Percentiles rank a stretch among this genome's conserved stretches.
Conservation (phyloP, 2,888 invertebrate genomes). For the Alsophila aescularia region DNA sequence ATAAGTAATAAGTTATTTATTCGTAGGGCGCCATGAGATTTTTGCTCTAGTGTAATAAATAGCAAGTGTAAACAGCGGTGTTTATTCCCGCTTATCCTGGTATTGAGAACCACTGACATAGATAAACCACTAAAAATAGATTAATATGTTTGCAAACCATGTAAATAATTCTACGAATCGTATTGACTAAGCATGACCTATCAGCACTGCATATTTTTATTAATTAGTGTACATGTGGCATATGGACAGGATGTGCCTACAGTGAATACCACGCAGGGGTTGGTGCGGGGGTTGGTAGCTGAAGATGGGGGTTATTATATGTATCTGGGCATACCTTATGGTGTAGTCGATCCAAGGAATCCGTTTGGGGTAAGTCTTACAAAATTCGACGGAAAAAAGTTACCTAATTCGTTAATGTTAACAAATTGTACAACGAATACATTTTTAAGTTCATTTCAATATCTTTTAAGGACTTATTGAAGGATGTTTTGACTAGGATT, state of each 20-base stretch:
- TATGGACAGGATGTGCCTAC: conserved; percentile 6
- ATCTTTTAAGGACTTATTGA: no score
- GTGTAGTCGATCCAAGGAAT: conserved; percentile 39
- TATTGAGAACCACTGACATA: not conserved
- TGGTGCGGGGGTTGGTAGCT: conserved; percentile 39
- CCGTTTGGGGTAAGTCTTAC: conserved; percentile 49
- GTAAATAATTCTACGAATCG: not conserved
- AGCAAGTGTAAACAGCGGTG: no score
- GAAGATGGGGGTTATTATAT: conserved; percentile 42
- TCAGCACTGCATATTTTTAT: not conserved
- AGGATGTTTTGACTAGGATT: no score
- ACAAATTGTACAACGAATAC: no score
- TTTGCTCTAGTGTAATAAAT: no score
- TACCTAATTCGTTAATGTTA: no score
- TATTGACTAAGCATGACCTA: not conserved
- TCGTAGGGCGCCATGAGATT: no score
- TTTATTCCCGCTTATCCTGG: no score
- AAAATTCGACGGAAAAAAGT: no score
- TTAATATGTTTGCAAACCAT: not conserved
- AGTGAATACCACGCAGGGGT: conserved; percentile 33
- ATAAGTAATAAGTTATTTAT: no score
- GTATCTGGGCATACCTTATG: conserved; percentile 53
- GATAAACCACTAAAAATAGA: not conserved
- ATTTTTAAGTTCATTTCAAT: no score
- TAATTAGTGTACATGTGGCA: not conserved